These are phyloP conservation scores for Hystrix brachyura DNA, from an alignment of 2,113 vertebrate species.

Conservation along the genomic window DNA sequence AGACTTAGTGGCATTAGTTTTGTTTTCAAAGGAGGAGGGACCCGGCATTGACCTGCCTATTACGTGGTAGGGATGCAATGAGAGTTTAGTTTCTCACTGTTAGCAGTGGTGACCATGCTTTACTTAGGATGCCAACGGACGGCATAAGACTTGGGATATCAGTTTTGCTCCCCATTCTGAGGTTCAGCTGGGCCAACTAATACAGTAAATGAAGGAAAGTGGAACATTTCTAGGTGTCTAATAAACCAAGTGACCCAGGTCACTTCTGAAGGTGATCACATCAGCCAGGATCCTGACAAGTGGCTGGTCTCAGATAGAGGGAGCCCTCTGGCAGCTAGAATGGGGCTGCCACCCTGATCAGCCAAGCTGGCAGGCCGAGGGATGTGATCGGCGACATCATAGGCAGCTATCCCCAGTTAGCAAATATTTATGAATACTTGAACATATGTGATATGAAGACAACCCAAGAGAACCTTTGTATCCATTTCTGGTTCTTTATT, in stretches of 20 bases:
- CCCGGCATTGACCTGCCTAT: too few relatives aligned
- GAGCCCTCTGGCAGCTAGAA: not conserved
- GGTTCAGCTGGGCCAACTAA: not conserved
- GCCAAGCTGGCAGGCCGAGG: not conserved
- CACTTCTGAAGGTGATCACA: not conserved
- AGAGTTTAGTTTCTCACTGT: not conserved
- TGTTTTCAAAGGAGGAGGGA: not conserved
- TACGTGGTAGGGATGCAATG: not conserved
- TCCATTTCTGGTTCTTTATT: not conserved
- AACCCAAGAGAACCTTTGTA: not conserved
- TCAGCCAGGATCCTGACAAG: not conserved
- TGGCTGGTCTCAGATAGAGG: too few relatives aligned
- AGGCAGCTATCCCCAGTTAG: not conserved
- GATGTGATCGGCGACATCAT: accelerated
- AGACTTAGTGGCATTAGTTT: not conserved
- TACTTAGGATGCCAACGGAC: not conserved
- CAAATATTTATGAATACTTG: not conserved
- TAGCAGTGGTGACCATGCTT: too few relatives aligned
- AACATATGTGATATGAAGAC: not conserved
- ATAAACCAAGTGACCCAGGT: not conserved
- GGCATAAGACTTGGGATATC: accelerated
- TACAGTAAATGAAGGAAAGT: not conserved
- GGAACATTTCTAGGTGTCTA: not conserved
- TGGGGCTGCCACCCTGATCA: not conserved
- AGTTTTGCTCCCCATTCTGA: not conserved